Base-by-base conservation (phyloP, 2,888 invertebrate genomes). In the Drosophila paucipuncta region DNA sequence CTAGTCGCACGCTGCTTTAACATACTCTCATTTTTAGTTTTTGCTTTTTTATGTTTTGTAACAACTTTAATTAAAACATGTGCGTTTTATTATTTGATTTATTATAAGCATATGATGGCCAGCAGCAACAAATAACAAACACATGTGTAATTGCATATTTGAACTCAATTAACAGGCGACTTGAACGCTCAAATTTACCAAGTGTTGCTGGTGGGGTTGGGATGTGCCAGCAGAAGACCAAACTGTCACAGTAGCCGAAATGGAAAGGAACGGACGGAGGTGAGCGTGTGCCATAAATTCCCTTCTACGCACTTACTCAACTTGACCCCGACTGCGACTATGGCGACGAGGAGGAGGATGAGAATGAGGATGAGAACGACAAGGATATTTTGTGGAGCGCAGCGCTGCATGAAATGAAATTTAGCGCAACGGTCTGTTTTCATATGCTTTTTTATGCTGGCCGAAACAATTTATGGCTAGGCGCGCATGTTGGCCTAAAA, bases 321-420 rank as follows among this genome's bases (percentile, higher is more conserved):
- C 86, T 85, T 84, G 84, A 89, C 84, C 83, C 89, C 78, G 30
- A 16, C 25, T 25, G 16, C 25, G 37, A 28, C 37, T 35, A n/a
- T 6, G 52, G 10, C 52, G 10, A 75, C 31, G 52, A 16, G 22
- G 11, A 53, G 2, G 22, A 13, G 28, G 18, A 18, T 18, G 49
- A 5, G 10, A 4, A 50, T 2, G 39, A 50, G 39, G 1, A 30
- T 16, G 25, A 16, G 43, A 30, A 35, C 78, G 76, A 60, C 39
- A 66, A 61, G 76, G 62, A 68, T 58, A 69, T 68, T 68, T 73
- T 65, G 81, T 68, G 63, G 68, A 58, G 68, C 70, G 81, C 84
- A 84, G 73, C 69, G 81, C 86, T 85, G 86, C 84, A 84, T 84
- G 81, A 84, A 84, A 84, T 85, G 81, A 88, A 84, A 85, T 84